These are phyloP conservation scores for Apamea sordens DNA, from an alignment of 2,888 invertebrate species.

Conservation along the genomic window DNA sequence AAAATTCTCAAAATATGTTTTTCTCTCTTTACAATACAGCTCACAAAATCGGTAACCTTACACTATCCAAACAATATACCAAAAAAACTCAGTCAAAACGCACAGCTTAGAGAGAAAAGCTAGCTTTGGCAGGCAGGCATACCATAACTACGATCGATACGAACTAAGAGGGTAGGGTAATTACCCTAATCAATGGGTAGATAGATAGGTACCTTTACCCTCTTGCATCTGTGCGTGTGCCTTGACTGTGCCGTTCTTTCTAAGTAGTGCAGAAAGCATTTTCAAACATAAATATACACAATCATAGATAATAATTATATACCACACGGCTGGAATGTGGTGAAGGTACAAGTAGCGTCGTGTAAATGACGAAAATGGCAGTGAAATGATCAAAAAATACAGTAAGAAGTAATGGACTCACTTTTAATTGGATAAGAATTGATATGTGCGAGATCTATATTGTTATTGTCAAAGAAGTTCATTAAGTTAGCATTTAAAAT, in stretches of 20 bases:
- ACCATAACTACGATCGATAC: no score
- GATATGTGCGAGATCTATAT: not conserved
- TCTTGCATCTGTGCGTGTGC: not conserved
- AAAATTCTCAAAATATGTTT: not conserved
- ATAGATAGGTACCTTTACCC: not conserved
- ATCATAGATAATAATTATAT: conserved; percentile 44
- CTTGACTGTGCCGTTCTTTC: not conserved
- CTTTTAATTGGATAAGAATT: conserved; percentile 31
- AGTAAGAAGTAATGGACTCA: conserved; percentile 14
- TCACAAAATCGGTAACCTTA: conserved; percentile 57
- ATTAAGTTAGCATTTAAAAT: no score
- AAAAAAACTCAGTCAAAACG: conserved; percentile 52
- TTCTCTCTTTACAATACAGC: conserved; percentile 4
- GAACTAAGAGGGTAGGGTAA: not conserved
- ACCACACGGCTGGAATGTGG: conserved; percentile 80
- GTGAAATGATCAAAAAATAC: conserved; percentile 48
- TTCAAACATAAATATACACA: conserved; percentile 49
- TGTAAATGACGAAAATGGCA: conserved; percentile 60
- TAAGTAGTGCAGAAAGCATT: conserved; percentile 24
- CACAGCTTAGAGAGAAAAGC: conserved; percentile 38
- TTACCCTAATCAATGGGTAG: not conserved
- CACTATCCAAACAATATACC: conserved; percentile 39
- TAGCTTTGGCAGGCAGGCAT: not conserved
- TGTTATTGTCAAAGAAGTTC: not conserved
- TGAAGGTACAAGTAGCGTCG: conserved; percentile 75